phyloP scores from a whole-genome alignment of 2,888 invertebrate species.

The Frankliniella intonsa region DNA sequence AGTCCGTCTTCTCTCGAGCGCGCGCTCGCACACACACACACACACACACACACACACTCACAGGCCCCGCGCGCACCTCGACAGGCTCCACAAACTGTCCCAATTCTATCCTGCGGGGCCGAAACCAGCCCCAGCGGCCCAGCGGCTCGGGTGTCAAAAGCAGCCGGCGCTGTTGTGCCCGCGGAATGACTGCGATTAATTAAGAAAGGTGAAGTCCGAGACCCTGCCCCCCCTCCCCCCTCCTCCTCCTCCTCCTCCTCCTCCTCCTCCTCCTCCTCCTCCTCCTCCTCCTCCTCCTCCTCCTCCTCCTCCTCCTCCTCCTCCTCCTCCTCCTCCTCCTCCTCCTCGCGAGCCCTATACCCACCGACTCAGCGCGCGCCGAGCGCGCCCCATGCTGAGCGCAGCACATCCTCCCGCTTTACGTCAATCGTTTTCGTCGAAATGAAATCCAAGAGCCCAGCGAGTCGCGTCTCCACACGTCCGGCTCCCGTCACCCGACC shows the following conservation, averaged over 20 bases:
- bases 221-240: neutral
- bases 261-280: no score
- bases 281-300: no score
- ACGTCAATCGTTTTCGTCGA: slow-evolving; percentile 11
- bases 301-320: no score
- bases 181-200: neutral
- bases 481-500: no score
- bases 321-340: no score
- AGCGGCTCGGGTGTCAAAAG: neutral
- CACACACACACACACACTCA: neutral
- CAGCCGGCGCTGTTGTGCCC: neutral
- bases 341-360: no score
- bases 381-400: no score
- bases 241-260: no score
- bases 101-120: neutral
- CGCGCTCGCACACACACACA: no score
- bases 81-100: neutral
- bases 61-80: neutral
- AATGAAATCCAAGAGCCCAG: neutral
- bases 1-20: no score
- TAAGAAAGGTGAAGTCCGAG: neutral
- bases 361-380: no score
- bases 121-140: neutral
- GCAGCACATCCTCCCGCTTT: neutral
- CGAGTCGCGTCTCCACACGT: no score